phyloP scores from a whole-genome alignment of 2,797 vertebrate species.

The Gadopsis marmoratus region DNA sequence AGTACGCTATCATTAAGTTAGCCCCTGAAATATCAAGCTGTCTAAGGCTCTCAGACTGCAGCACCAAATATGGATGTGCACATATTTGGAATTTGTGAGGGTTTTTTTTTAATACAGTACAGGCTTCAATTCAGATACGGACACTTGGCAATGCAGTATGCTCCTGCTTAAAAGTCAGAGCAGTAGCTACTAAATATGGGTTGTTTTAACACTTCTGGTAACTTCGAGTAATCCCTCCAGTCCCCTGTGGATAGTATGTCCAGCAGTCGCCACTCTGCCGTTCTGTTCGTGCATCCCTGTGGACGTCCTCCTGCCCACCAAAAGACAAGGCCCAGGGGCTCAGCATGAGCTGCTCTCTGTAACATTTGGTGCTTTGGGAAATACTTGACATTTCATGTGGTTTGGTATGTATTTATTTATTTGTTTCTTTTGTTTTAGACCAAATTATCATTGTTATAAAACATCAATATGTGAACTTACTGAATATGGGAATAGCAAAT shows the following conservation, averaged over 20 bases:
- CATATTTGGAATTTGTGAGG: constrained; percentile 24
- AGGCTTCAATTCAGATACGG: constrained; percentile 42
- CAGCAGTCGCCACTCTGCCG: constrained; percentile 12
- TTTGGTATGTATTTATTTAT: constrained; percentile 6
- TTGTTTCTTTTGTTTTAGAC: not conserved
- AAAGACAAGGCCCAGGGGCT: constrained; percentile 15
- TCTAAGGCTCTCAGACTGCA: constrained; percentile 10
- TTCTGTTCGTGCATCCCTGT: constrained; percentile 18
- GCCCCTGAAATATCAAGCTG: constrained; percentile 32
- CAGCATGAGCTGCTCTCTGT: constrained; percentile 58
- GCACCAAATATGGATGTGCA: constrained; percentile 65
- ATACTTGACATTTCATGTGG: constrained; percentile 43
- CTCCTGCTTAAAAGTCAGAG: constrained; percentile 18
- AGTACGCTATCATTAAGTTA: constrained; percentile 48
- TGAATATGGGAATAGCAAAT: not conserved
- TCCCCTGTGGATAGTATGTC: constrained; percentile 33
- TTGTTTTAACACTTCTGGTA: constrained; percentile 32
- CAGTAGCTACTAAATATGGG: constrained; percentile 38
- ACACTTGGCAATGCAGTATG: constrained; percentile 21
- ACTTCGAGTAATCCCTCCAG: constrained; percentile 28
- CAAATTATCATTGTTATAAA: not conserved
- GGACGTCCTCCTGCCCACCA: constrained; percentile 16
- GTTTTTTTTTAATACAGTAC: constrained; percentile 32
- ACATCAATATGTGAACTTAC: not conserved
- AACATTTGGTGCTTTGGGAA: constrained; percentile 52